phyloP scores from a whole-genome alignment of 2,113 vertebrate species.

The Brevimyrus niger region DNA sequence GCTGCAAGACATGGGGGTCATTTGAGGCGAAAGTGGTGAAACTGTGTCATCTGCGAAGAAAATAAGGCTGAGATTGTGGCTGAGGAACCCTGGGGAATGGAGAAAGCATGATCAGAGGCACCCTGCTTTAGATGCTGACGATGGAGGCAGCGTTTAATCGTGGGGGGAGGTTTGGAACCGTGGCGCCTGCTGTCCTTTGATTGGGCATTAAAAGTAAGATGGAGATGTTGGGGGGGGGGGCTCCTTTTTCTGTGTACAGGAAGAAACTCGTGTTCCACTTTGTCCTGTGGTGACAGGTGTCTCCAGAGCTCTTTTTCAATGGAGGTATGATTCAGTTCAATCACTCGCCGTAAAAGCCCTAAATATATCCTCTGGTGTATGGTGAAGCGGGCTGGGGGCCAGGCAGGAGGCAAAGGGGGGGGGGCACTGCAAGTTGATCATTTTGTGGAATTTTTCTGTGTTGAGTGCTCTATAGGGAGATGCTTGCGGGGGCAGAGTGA shows the following conservation, averaged over 20 bases:
- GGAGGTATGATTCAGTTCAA: constrained; percentile 18
- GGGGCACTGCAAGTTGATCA: background rate
- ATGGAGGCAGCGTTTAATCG: background rate
- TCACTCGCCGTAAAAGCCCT: constrained; percentile 17
- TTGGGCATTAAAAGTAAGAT: background rate
- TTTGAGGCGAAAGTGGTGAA: background rate
- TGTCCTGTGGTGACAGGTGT: constrained; percentile 9
- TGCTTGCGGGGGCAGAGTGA: background rate
- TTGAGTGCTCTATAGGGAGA: background rate
- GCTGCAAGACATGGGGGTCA: background rate
- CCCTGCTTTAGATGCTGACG: background rate
- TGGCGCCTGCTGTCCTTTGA: background rate
- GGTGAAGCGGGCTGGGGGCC: background rate
- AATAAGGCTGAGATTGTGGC: background rate
- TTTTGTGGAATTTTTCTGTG: background rate
- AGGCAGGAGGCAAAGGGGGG: background rate
- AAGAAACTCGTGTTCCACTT: constrained; percentile 21
- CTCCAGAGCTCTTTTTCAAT: constrained; percentile 9
- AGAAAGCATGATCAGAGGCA: background rate
- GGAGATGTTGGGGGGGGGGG: background rate
- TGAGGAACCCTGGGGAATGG: background rate
- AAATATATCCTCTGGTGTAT: constrained; percentile 21
- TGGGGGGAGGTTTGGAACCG: background rate
- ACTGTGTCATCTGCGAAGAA: background rate
- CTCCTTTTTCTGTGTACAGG: background rate